A percentile compares a stretch with the other conserved stretches of the same genome.
These are phyloP conservation scores for Brenthis ino DNA, from an alignment of 2,888 invertebrate species.

Conservation along the genomic window DNA sequence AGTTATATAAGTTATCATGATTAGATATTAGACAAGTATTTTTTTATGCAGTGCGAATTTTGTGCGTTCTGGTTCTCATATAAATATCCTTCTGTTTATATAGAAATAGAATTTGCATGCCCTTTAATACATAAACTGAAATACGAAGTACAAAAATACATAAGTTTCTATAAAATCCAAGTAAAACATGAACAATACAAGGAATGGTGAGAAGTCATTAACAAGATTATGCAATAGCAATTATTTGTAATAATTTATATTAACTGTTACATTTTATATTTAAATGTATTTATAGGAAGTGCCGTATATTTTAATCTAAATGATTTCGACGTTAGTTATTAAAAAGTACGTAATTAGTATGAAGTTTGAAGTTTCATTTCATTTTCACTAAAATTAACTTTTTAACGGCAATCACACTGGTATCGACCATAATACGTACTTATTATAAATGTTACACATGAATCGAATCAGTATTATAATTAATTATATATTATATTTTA, in stretches of 20 bases:
- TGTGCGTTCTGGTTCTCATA: slow-evolving; percentile 39
- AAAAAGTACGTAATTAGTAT: slow-evolving; percentile 16
- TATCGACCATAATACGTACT: not conserved
- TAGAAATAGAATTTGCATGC: slow-evolving; percentile 39
- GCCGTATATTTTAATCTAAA: slow-evolving; percentile 31
- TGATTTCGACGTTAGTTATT: slow-evolving; percentile 28
- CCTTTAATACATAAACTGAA: slow-evolving; percentile 40
- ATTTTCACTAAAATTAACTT: slow-evolving; percentile 10
- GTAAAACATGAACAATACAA: slow-evolving; percentile 53
- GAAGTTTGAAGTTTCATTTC: slow-evolving; percentile 5
- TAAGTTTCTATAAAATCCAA: slow-evolving; percentile 46
- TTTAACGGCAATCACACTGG: not conserved
- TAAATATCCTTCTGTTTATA: slow-evolving; percentile 37
- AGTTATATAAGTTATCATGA: slow-evolving; percentile 28
- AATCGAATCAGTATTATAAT: too few relatives aligned
- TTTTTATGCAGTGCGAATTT: slow-evolving; percentile 20
- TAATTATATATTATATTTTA: too few relatives aligned
- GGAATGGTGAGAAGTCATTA: slow-evolving; percentile 63
- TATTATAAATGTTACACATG: too few relatives aligned
- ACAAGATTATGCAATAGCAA: slow-evolving; percentile 44
- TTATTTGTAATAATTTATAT: slow-evolving; percentile 37
- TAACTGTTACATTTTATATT: slow-evolving; percentile 36
- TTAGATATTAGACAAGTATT: slow-evolving; percentile 4
- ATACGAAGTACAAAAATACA: slow-evolving; percentile 47
- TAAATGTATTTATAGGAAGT: slow-evolving; percentile 38